Conservation (phyloP, 2,113 vertebrate genomes). For the Candoia aspera region DNA sequence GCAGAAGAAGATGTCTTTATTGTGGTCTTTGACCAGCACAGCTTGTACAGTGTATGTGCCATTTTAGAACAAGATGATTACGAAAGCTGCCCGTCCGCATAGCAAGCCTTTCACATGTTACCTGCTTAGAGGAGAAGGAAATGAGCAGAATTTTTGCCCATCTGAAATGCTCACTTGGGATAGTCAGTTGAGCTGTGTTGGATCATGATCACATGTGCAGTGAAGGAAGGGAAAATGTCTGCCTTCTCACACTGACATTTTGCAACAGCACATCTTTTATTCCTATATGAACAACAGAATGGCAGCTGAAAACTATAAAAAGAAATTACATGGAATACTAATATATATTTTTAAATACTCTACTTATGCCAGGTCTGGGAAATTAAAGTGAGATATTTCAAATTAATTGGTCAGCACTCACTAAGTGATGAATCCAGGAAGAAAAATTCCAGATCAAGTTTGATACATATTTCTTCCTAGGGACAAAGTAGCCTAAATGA, state of each 20-base stretch:
- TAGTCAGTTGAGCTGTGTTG: slow-evolving; percentile 34
- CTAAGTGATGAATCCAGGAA: slow-evolving; percentile 71
- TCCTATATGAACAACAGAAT: slow-evolving; percentile 58
- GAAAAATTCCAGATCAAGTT: slow-evolving; percentile 66
- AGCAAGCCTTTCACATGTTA: neutral
- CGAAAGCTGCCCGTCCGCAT: neutral
- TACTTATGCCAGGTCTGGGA: slow-evolving; percentile 75
- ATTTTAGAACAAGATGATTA: neutral
- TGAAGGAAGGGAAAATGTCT: slow-evolving; percentile 63
- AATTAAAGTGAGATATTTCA: slow-evolving; percentile 68
- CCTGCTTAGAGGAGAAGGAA: neutral
- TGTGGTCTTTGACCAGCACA: no score
- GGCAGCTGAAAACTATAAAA: slow-evolving; percentile 43
- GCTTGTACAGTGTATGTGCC: neutral
- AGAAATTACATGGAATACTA: slow-evolving; percentile 59
- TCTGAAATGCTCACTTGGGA: neutral
- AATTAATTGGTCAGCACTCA: slow-evolving; percentile 62
- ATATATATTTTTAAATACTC: slow-evolving; percentile 59
- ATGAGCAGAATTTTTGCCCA: neutral
- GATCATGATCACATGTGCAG: slow-evolving; percentile 46
- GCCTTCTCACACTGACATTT: slow-evolving; percentile 66
- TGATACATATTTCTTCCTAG: slow-evolving; percentile 37
- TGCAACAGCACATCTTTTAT: slow-evolving; percentile 68
- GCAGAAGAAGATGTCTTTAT: neutral
- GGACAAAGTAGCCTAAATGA: slow-evolving; percentile 55